Evolutionary conservation across 2,888 invertebrate species (phyloP).

Genomic region (Diarsia brunnea): DNA sequence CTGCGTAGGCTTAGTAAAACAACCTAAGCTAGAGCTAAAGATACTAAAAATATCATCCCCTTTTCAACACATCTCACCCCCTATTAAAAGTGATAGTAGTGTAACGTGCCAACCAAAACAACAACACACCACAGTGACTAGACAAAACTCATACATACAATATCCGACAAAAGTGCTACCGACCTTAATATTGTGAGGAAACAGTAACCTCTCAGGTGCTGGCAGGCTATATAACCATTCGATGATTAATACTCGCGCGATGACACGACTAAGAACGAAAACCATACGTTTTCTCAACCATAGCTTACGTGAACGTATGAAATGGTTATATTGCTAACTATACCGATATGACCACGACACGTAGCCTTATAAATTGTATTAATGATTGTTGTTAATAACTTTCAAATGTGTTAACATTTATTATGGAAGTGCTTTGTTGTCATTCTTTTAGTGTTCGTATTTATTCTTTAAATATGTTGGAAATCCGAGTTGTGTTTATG

Average conservation of each 20-base stretch:
- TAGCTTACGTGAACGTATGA: constrained; percentile 44
- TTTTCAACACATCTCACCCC: constrained; percentile 6
- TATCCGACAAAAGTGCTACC: constrained; percentile 79
- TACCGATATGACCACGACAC: constrained; percentile 36
- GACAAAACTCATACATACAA: constrained; percentile 69
- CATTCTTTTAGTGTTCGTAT: constrained; percentile 6
- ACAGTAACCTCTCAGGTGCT: constrained; percentile 84
- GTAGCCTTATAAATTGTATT: constrained; percentile 6
- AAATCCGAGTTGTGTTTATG: background rate
- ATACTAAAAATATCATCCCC: background rate
- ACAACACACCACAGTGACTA: constrained; percentile 73
- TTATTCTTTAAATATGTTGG: constrained; percentile 1
- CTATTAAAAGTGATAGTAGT: constrained; percentile 60
- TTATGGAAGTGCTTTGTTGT: constrained; percentile 27
- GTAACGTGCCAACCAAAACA: constrained; percentile 55
- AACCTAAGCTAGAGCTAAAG: background rate
- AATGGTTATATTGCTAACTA: constrained; percentile 43
- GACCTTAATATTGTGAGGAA: constrained; percentile 81
- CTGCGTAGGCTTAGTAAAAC: background rate
- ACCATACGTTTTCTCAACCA: constrained; percentile 75
- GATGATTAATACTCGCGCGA: constrained; percentile 85
- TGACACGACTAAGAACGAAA: constrained; percentile 81
- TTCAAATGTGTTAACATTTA: constrained; percentile 15
- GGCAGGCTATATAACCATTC: constrained; percentile 80
- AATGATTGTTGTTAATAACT: constrained; percentile 8